A percentile compares a stretch with the other conserved stretches of the same genome.
Conservation (phyloP, 1,140 invertebrate species). For the Danaus melanippus region DNA sequence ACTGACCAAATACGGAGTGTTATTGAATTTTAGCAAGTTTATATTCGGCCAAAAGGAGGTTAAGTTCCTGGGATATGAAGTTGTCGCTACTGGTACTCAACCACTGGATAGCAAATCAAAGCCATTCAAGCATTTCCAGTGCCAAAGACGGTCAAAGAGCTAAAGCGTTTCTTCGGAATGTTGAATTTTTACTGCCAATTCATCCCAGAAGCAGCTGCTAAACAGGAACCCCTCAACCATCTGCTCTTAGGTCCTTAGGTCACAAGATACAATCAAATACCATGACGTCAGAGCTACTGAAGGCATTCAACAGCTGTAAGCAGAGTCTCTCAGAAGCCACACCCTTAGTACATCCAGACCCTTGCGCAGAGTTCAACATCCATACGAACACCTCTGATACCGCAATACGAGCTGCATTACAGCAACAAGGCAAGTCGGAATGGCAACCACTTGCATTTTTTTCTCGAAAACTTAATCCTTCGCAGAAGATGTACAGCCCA, state of each 20-base stretch:
- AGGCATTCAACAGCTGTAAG: slow-evolving; percentile 7
- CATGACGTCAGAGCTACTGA: neutral
- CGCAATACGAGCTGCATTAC: slow-evolving; percentile 16
- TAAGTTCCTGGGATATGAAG: slow-evolving; percentile 5
- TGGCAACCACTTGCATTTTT: slow-evolving; percentile 21
- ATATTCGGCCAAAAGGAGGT: slow-evolving; percentile 8
- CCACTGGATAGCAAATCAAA: slow-evolving; percentile 8
- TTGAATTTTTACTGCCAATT: slow-evolving; percentile 18
- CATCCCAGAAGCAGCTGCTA: slow-evolving; percentile 8
- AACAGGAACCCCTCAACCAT: slow-evolving; percentile 9
- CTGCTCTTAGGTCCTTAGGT: slow-evolving; percentile 2
- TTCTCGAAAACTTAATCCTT: slow-evolving; percentile 13
- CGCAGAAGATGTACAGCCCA: slow-evolving; percentile 12
- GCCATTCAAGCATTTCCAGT: slow-evolving; percentile 12
- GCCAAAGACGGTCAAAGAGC: slow-evolving; percentile 10
- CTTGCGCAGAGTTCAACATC: slow-evolving; percentile 3
- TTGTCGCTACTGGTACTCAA: slow-evolving; percentile 7
- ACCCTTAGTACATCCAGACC: slow-evolving; percentile 14
- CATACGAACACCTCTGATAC: slow-evolving; percentile 16
- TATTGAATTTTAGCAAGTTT: slow-evolving; percentile 14
- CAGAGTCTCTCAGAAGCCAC: slow-evolving; percentile 10
- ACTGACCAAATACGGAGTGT: slow-evolving; percentile 9
- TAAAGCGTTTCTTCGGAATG: slow-evolving; percentile 16
- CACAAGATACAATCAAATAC: slow-evolving; percentile 10
- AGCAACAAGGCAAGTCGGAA: slow-evolving; percentile 7